Conservation (phyloP, 2,797 vertebrate species). For the Cheirogaleus major region DNA sequence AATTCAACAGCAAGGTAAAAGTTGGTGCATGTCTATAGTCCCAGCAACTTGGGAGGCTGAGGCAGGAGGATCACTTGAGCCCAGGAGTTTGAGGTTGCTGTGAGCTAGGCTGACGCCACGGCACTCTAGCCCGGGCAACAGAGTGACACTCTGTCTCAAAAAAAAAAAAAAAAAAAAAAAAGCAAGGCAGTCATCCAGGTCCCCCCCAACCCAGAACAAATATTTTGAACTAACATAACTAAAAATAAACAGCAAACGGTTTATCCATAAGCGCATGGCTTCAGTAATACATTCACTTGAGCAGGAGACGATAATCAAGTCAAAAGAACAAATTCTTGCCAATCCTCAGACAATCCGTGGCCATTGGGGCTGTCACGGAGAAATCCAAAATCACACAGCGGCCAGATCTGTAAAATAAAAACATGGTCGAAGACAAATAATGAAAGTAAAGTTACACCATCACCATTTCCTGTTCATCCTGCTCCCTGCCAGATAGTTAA, state of each 20-base stretch:
- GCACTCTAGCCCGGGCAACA: no score
- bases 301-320: conserved; percentile 38
- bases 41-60: no score
- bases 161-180: no score
- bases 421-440: conserved; percentile 51
- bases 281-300: conserved; percentile 74
- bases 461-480: neutral
- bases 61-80: no score
- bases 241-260: conserved; percentile 62
- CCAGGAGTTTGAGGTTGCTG: no score
- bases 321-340: conserved; percentile 63
- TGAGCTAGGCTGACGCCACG: no score
- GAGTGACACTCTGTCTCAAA: no score
- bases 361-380: conserved; percentile 92
- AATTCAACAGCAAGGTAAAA: no score
- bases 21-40: no score
- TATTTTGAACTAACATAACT: conserved; percentile 52
- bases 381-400: conserved; percentile 92
- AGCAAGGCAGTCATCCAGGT: conserved; percentile 5
- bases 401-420: conserved; percentile 94
- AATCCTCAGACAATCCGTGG: conserved; percentile 89
- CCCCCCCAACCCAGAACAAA: neutral
- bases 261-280: conserved; percentile 80
- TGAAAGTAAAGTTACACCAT: neutral
- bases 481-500: neutral